Conservation (phyloP, 2,113 vertebrate species). For the Hemichromis elongatus region DNA sequence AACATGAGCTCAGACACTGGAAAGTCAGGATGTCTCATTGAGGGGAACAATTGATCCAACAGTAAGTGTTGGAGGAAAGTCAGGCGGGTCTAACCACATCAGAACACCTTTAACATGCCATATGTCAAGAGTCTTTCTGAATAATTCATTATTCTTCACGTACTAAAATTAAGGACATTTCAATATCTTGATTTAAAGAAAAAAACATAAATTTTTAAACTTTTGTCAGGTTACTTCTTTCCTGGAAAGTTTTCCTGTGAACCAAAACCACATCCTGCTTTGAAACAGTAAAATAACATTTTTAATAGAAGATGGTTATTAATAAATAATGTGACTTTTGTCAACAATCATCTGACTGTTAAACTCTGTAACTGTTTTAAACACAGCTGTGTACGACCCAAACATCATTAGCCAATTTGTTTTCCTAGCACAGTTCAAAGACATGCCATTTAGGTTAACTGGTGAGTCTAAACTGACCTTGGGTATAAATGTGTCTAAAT, state of each 20-base stretch:
- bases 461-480: accelerated
- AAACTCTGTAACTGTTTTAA: not conserved
- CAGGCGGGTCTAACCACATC: slow-evolving; percentile 21
- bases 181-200: accelerated
- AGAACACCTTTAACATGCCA: not conserved
- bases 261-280: not conserved
- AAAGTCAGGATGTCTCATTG: slow-evolving; percentile 44
- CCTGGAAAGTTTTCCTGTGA: not conserved
- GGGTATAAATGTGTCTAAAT: not conserved
- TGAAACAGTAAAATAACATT: not conserved
- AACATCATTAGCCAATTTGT: too few relatives aligned
- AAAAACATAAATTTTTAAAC: accelerated
- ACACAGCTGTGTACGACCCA: not conserved
- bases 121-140: not conserved
- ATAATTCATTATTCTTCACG: not conserved
- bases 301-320: not conserved
- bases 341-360: not conserved
- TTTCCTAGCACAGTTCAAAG: not conserved
- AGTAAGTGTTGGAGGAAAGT: slow-evolving; percentile 21
- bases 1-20: slow-evolving; percentile 41
- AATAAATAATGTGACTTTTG: not conserved
- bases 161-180: not conserved
- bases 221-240: not conserved
- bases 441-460: not conserved
- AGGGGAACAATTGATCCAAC: slow-evolving; percentile 53